Evolutionary conservation across 1,140 invertebrate genomes (phyloP).

Genomic region (Helicoverpa armigera): DNA sequence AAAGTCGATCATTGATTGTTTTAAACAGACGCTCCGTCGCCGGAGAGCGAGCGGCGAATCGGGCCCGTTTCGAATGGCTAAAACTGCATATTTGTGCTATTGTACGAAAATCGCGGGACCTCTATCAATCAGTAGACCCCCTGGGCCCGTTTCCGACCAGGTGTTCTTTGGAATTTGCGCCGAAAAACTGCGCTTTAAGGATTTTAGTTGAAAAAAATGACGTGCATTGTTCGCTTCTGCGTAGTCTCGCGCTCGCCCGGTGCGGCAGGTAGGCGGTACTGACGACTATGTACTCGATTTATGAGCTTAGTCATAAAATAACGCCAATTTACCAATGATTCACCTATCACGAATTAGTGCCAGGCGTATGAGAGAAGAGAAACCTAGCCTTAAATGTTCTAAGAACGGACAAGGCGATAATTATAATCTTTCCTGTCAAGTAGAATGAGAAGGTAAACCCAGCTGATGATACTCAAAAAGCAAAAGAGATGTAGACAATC

Average conservation of each 20-base stretch:
- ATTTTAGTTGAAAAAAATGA: conserved; percentile 70
- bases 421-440: too few relatives aligned
- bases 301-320: conserved; percentile 49
- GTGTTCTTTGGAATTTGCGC: conserved; percentile 84
- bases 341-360: not conserved
- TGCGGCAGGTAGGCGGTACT: conserved; percentile 72
- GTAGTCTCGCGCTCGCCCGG: conserved; percentile 71
- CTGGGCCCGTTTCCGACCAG: conserved; percentile 85
- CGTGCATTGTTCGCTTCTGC: conserved; percentile 79
- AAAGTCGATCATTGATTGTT: conserved; percentile 84
- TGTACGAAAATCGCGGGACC: conserved; percentile 79
- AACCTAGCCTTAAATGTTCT: too few relatives aligned
- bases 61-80: conserved; percentile 66
- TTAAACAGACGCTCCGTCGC: conserved; percentile 84
- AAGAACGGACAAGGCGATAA: too few relatives aligned
- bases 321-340: conserved; percentile 8
- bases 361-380: too few relatives aligned
- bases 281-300: conserved; percentile 48
- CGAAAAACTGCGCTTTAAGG: conserved; percentile 81
- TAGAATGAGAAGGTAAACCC: too few relatives aligned
- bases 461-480: too few relatives aligned
- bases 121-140: conserved; percentile 84
- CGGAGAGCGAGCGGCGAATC: conserved; percentile 60
- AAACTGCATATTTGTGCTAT: conserved; percentile 73
- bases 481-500: too few relatives aligned